These are phyloP conservation scores for Helogale parvula DNA, from an alignment of 2,113 vertebrate species.

Conservation along the genomic window DNA sequence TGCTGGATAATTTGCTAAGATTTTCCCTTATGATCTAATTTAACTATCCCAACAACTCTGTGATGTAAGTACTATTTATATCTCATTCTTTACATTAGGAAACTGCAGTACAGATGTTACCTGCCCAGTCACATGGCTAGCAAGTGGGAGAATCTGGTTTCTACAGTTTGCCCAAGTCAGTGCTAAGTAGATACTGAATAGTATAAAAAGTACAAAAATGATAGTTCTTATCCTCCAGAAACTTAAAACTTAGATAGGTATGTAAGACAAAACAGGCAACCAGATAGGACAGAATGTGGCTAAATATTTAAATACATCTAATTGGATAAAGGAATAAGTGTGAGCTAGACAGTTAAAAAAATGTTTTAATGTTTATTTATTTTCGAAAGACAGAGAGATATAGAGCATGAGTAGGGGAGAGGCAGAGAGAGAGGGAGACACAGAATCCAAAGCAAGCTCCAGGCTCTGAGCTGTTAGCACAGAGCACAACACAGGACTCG, in stretches of 20 bases:
- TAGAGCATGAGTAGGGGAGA: no score
- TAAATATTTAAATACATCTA: constrained; percentile 21
- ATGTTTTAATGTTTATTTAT: no score
- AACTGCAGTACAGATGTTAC: not conserved
- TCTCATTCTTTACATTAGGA: not conserved
- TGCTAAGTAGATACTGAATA: not conserved
- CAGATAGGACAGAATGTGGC: not conserved
- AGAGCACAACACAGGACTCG: no score
- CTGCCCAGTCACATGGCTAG: not conserved
- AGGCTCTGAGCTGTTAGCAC: no score
- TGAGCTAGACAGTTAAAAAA: not conserved
- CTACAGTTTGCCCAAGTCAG: not conserved
- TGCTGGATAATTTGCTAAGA: not conserved
- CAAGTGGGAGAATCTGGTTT: not conserved
- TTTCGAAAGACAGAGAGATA: no score
- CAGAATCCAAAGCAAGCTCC: no score
- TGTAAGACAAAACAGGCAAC: not conserved
- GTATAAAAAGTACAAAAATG: not conserved
- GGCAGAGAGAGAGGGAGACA: no score
- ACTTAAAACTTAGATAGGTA: not conserved
- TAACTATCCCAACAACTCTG: constrained; percentile 9
- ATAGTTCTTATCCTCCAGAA: not conserved
- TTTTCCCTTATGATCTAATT: not conserved
- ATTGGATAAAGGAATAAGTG: not conserved
- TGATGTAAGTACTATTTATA: not conserved